Percentiles rank a stretch among this genome's conserved stretches.
Conservation (phyloP, 2,888 invertebrate genomes). For the Pasiphila rectangulata region DNA sequence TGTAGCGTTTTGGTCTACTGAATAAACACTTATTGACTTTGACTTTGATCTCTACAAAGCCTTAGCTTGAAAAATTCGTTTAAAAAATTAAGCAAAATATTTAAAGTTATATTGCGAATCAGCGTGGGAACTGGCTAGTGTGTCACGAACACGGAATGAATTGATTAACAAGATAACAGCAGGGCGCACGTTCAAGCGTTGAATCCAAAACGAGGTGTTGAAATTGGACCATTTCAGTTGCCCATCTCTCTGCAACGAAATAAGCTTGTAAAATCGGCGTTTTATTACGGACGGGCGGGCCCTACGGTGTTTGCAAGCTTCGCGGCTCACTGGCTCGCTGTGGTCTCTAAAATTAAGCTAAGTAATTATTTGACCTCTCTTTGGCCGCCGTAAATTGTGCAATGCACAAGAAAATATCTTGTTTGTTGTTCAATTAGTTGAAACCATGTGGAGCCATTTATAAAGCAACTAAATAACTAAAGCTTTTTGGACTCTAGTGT, state of each 20-base stretch:
- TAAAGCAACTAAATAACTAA: not conserved
- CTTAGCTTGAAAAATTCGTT: no score
- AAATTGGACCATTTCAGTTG: not conserved
- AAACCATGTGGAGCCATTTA: slow-evolving; percentile 1
- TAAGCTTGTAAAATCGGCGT: slow-evolving; percentile 8
- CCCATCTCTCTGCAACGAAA: not conserved
- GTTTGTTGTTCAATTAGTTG: slow-evolving; percentile 10
- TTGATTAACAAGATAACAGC: not conserved
- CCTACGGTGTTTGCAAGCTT: slow-evolving; percentile 10
- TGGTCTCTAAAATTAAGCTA: slow-evolving; percentile 22
- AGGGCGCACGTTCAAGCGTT: not conserved
- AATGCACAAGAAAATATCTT: slow-evolving; percentile 16
- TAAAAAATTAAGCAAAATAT: not conserved
- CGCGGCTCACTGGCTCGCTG: slow-evolving; percentile 21
- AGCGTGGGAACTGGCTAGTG: not conserved
- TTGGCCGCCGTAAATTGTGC: slow-evolving; percentile 10
- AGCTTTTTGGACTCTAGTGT: not conserved
- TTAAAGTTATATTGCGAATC: not conserved
- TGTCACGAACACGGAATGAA: not conserved
- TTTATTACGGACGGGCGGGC: slow-evolving; percentile 7
- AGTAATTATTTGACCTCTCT: slow-evolving; percentile 23
- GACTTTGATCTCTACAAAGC: no score
- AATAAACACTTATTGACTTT: no score
- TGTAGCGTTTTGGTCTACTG: no score
- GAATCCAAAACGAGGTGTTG: not conserved